Base-by-base conservation (phyloP, 53 echinoderm and acorn worm species). In the Hippasteria phrygiana region DNA sequence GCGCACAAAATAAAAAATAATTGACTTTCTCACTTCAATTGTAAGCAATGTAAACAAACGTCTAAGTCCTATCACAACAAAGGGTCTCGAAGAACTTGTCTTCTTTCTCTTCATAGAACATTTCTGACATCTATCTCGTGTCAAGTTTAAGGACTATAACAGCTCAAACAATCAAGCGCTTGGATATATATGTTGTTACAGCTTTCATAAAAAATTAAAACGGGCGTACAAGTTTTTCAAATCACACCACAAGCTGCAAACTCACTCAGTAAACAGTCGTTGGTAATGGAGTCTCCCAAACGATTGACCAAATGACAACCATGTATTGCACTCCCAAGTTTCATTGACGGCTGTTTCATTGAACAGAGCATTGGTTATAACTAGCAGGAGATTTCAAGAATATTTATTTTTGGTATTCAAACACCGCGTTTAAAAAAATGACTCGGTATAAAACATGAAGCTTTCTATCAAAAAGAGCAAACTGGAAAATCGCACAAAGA, bases 141-240 rank as follows among this genome's bases (percentile, higher is more conserved):
- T 12, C 10, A 37, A 43, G 26, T 56, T 62, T 62, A 80, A 36
- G 80, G 51, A 38, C 80, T 62, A 80, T 24, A 14, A 28, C 2
- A 62, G 37, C n/a, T n/a, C 81, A 81, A 81, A 65, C 80, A 42
- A 48, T 62, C 40, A 62, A 80, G 62, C 81, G 63, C 41, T 72
- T 81, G 81, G 81, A 63, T 43, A 47, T 64, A 81, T 81, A 81
- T 43, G 43, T 43, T 64, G 72, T 72, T 72, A 34, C 20, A 72
- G 72, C 72, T 72, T 41, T 36, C 11, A 47, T 9, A 6, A 62
- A 62, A 62, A 40, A 72, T 20, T 22, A n/a, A 35, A 12, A 72
- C 5, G 43, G 24, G 72, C 31, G 65, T 36, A 81, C 4, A 55
- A 77, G 47, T 78, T 3, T 64, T 64, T 43, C 65, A 14, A 18